A percentile compares a stretch with the other conserved stretches of the same genome.
phyloP scores from a whole-genome alignment of 64 coral and sea anemone species.

The Pocillopora verrucosa region DNA sequence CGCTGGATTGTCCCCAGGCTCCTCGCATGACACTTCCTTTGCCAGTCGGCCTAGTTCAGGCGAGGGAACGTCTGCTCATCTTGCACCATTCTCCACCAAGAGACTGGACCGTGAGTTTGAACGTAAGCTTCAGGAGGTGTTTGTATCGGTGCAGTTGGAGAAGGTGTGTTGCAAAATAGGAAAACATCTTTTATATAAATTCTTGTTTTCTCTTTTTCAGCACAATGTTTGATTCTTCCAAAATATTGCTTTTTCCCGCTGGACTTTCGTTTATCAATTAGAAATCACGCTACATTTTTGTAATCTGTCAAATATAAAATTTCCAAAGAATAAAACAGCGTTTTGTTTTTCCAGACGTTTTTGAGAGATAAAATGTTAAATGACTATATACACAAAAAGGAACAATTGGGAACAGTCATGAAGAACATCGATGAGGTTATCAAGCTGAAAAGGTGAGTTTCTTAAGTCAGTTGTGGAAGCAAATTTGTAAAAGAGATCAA shows the following conservation, averaged over 20 bases:
- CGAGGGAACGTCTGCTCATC: conserved; percentile 51
- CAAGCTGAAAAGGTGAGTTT: conserved; percentile 80
- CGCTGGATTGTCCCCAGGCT: conserved; percentile 60
- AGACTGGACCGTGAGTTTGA: conserved; percentile 90
- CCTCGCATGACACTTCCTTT: conserved; percentile 67
- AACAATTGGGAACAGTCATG: conserved; percentile 70
- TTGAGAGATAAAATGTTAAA: conserved; percentile 95
- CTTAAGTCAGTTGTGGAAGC: background rate
- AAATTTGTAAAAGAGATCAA: background rate
- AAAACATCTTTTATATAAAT: no score
- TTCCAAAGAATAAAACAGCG: background rate
- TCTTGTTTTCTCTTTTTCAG: no score
- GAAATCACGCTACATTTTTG: no score
- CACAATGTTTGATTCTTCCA: no score
- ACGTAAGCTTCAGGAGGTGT: conserved; percentile 84
- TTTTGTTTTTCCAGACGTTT: conserved; percentile 58
- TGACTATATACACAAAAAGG: conserved; percentile 90
- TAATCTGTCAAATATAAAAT: background rate
- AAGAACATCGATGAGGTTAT: conserved; percentile 96
- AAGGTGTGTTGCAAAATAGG: conserved; percentile 55
- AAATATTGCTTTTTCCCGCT: no score
- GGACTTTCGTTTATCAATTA: no score
- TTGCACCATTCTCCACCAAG: conserved; percentile 73
- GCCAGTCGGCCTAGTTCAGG: conserved; percentile 74
- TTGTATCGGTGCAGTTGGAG: conserved; percentile 89